These are phyloP conservation scores for Grantiella picta DNA, from an alignment of 2,113 vertebrate species.

Conservation along the genomic window DNA sequence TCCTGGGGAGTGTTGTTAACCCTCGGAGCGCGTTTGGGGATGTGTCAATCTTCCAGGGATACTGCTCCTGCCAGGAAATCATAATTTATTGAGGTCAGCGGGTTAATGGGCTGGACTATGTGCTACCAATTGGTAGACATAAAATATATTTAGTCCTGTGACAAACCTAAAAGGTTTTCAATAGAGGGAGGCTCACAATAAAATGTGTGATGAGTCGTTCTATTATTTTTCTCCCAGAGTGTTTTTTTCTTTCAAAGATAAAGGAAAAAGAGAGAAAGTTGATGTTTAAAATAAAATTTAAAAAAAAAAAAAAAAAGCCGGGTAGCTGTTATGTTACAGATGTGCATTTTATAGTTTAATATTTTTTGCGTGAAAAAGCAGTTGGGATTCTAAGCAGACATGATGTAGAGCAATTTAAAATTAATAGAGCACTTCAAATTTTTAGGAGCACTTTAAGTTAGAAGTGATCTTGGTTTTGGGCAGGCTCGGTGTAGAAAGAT, in stretches of 20 bases:
- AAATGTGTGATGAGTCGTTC: background rate
- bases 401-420: conserved; percentile 61
- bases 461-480: conserved; percentile 37
- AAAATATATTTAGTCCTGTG: conserved; percentile 52
- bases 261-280: background rate
- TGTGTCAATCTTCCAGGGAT: conserved; percentile 30
- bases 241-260: background rate
- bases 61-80: conserved; percentile 25
- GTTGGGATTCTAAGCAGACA: conserved; percentile 39
- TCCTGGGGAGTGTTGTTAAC: conserved; percentile 16
- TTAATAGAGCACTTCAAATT: conserved; percentile 49
- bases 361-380: background rate
- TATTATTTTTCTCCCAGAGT: background rate
- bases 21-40: background rate
- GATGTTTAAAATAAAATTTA: background rate
- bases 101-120: conserved; percentile 48
- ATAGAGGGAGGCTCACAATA: background rate
- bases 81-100: conserved; percentile 22
- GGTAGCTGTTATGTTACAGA: conserved; percentile 9
- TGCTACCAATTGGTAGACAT: conserved; percentile 51
- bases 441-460: conserved; percentile 54
- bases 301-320: background rate
- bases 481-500: background rate
- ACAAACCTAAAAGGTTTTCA: conserved; percentile 51
- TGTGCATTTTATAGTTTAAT: conserved; percentile 44